Percentiles rank a stretch among this genome's conserved stretches.
Evolutionary conservation across 2,888 invertebrate species (phyloP).

Genomic region (Rhagophthalmus giganteus): DNA sequence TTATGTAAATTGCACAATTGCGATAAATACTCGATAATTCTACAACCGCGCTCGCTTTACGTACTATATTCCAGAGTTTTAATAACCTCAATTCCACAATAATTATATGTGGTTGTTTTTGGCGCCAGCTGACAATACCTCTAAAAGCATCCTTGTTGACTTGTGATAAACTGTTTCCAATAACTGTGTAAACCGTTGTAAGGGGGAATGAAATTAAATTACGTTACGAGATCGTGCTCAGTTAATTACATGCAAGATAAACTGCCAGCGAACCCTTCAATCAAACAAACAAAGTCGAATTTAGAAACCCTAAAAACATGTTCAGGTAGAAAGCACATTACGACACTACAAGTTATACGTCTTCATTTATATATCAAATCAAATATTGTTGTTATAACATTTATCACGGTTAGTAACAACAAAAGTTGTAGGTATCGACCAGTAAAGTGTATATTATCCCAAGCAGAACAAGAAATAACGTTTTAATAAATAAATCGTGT

Average conservation of each 20-base stretch:
- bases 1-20: too few relatives aligned
- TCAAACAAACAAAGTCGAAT: not conserved
- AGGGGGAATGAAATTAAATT: not conserved
- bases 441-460: too few relatives aligned
- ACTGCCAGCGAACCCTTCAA: not conserved
- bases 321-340: too few relatives aligned
- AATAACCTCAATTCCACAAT: not conserved
- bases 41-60: too few relatives aligned
- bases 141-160: not conserved
- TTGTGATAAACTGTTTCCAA: not conserved
- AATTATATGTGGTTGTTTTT: not conserved
- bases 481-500: too few relatives aligned
- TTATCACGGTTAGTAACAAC: too few relatives aligned
- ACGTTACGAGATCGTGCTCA: not conserved
- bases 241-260: not conserved
- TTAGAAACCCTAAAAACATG: not conserved
- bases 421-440: too few relatives aligned
- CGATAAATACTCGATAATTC: too few relatives aligned
- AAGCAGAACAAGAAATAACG: too few relatives aligned
- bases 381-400: too few relatives aligned
- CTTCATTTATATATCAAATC: too few relatives aligned
- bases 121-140: not conserved
- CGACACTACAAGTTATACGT: too few relatives aligned
- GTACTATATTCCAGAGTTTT: not conserved
- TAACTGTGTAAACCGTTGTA: not conserved